Base-by-base conservation (phyloP, 2,888 invertebrate genomes). In the Crioceris asparagi region DNA sequence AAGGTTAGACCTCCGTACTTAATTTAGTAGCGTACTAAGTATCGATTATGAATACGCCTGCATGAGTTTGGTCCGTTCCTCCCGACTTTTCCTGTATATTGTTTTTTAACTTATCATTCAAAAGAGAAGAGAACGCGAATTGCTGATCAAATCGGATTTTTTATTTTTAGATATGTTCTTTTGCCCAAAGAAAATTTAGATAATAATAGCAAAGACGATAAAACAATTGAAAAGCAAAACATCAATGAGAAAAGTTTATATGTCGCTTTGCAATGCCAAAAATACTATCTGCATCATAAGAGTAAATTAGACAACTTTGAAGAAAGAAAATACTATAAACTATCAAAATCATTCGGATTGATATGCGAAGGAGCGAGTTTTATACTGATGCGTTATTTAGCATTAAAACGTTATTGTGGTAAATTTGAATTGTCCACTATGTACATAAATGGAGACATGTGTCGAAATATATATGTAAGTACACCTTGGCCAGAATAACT, bases 311-410 rank as follows among this genome's bases (percentile, higher is more conserved):
- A 66, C 26, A 59, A 64, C 39, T 54, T 65, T 27, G 62, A 66
- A 18, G 67, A 69, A 41, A 65, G 68, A 32, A 63, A 66, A 39
- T 70, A 74, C 49, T 70, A 75, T 52, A 59, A 67, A 21, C 66
- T 72, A 35, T 61, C 64, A 27, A 64, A 62, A 16, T 64, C 70
- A n/a, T 61, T 59, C 34, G 61, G 70, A 47, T 66, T 75, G 41
- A 58, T 78, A 33, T 66, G 73, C n/a, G 78, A 78, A 64, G 77
- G 75, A 19, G 70, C 74, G 6, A 76, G 72, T 57, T 62, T 79
- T 40, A 55, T 78, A 10, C 55, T 79, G 12, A 61, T 76, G 57
- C 65, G 79, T 44, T 77, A 75, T 53, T 60, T 79, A 19, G 75
- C 70, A 2, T 52, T 77, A 10, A 62, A 57, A 11, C 65, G 70